Conservation (phyloP, 2,113 vertebrate genomes). For the Aphyosemion australe region DNA sequence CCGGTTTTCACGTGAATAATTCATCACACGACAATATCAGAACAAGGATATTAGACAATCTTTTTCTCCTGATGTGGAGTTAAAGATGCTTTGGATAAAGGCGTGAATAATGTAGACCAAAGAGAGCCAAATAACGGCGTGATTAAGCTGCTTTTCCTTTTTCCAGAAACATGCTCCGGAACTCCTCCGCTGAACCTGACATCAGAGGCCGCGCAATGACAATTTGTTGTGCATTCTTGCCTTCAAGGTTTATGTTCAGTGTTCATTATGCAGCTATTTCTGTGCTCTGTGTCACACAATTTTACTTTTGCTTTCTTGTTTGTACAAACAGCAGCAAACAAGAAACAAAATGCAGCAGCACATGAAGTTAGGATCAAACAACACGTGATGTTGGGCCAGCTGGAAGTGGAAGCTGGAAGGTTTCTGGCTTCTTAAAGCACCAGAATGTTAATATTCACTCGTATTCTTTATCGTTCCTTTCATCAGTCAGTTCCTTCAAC, state of each 20-base stretch:
- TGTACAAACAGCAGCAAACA: constrained; percentile 3
- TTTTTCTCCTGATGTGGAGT: background rate
- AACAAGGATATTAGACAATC: background rate
- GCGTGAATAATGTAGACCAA: constrained; percentile 17
- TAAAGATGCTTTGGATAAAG: background rate
- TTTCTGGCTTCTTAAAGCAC: background rate
- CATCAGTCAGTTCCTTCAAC: constrained; percentile 29
- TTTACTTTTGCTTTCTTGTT: constrained; percentile 25
- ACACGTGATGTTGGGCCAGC: constrained; percentile 2
- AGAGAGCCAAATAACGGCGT: background rate
- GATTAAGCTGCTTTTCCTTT: constrained; percentile 21
- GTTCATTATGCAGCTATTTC: constrained; percentile 31
- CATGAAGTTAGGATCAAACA: constrained; percentile 7
- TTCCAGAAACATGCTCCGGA: background rate
- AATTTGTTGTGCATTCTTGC: constrained; percentile 17
- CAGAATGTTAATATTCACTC: background rate
- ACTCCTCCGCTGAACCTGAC: constrained; percentile 11
- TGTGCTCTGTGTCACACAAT: constrained; percentile 15
- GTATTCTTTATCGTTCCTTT: constrained; percentile 19
- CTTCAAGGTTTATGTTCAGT: constrained; percentile 16
- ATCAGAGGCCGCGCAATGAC: constrained; percentile 24
- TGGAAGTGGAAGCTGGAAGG: constrained; percentile 18
- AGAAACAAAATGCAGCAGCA: background rate
- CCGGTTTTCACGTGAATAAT: constrained; percentile 15
- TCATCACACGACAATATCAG: background rate